Base-by-base conservation (phyloP, 2,113 vertebrate genomes). In the Melanocharis versteri region DNA sequence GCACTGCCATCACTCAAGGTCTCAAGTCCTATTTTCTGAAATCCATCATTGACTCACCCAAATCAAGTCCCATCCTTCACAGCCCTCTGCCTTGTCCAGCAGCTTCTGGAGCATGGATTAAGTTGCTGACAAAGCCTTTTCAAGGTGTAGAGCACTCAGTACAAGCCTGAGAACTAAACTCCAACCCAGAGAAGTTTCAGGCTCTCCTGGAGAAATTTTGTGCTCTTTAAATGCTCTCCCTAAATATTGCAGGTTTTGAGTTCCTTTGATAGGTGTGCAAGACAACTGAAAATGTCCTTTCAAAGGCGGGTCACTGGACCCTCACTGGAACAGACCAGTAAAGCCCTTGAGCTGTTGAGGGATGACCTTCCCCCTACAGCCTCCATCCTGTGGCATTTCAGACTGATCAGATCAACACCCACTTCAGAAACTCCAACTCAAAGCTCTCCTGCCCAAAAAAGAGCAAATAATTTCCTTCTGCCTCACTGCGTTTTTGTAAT, bases 121-220 rank as follows among this genome's bases (percentile, higher is more conserved):
- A 90, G 57, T 14, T 60, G 83, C 92, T 84, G 88, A 88, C 71
- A 92, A 90, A 83, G 60, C 33, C 17, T 90, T 90, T 31, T 7
- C 24, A 62, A 44, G 2, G 33, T 40, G 51, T 14, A 50, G 7
- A 75, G 21, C 1, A 1, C 58, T 62, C 54, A 50, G 23, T 35
- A 50, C 27, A 69, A 79, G 50, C 30, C 51, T 89, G 33, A 20
- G 24, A 89, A 83, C 13, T 35, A 40, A 90, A 93, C 37, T 69
- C 73, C 56, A 61, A 14, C 4, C 4, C 48, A 79, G 16, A 7
- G 20, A 86, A 89, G 56, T 48, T 81, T 83, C 85, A 70, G 13
- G 33, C 66, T 93, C 51, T 70, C 47, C 23, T 26, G 9, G 48
- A 72, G 31, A 61, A 61, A 26, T 70, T 50, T 37, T 13, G 28